Conservation (phyloP, 2,888 invertebrate species). For the Hybos culiciformis region DNA sequence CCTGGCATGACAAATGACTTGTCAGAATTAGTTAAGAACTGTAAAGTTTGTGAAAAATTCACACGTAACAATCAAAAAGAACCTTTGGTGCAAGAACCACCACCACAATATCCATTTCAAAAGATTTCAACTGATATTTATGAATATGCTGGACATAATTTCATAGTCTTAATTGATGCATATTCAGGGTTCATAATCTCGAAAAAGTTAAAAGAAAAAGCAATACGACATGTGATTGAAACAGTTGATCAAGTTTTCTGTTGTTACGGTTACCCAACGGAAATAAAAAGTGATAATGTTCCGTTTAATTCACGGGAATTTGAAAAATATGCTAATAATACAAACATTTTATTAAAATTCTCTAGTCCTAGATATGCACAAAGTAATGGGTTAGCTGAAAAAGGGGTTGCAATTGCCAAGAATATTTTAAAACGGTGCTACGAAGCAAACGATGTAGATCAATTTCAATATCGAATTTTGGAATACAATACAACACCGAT, state of each 20-base stretch:
- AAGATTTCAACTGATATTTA: neutral
- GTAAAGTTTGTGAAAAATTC: constrained; percentile 4
- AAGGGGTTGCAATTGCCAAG: constrained; percentile 8
- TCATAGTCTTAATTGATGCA: neutral
- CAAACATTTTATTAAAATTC: constrained; percentile 2
- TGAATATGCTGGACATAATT: constrained; percentile 7
- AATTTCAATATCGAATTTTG: too few relatives aligned
- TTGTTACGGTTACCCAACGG: constrained; percentile 16
- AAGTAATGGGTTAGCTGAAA: constrained; percentile 5
- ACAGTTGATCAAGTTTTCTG: constrained; percentile 4
- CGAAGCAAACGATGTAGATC: constrained; percentile 5
- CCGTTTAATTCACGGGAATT: too few relatives aligned
- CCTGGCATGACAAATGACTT: neutral
- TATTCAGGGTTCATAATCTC: neutral
- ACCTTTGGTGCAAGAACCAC: neutral
- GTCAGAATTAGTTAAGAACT: neutral
- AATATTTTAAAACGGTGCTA: constrained; percentile 10
- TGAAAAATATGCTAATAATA: neutral
- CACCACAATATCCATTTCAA: neutral
- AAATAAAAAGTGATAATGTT: constrained; percentile 9
- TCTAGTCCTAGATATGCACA: constrained; percentile 8
- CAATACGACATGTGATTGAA: neutral
- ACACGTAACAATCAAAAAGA: constrained; percentile 5
- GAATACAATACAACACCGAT: constrained; percentile 10
- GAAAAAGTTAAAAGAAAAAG: neutral